These are phyloP conservation scores for Vollenhovia emeryi DNA, from an alignment of 1,140 invertebrate genomes.

Conservation along the genomic window DNA sequence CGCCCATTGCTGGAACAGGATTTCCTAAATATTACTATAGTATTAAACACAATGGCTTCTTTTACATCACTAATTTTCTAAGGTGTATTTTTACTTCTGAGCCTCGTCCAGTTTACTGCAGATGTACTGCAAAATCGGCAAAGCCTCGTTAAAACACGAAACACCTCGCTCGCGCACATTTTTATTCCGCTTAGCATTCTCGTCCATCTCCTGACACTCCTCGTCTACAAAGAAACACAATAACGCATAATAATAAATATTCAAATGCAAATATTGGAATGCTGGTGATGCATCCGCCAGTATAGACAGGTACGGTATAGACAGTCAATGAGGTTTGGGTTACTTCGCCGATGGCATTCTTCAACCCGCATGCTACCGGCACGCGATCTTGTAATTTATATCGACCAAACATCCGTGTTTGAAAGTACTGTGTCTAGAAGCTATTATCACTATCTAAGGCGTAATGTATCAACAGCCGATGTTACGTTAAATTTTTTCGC, in stretches of 20 bases:
- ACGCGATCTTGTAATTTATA: slow-evolving; percentile 59
- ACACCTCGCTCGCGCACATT: slow-evolving; percentile 89
- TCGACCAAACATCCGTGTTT: slow-evolving; percentile 62
- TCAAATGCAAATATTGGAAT: background rate
- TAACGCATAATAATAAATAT: background rate
- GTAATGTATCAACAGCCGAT: background rate
- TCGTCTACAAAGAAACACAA: slow-evolving; percentile 86
- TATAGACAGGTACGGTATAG: background rate
- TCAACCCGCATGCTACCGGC: background rate
- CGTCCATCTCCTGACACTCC: slow-evolving; percentile 91
- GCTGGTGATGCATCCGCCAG: background rate
- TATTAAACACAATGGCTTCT: background rate
- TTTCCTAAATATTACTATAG: slow-evolving; percentile 76
- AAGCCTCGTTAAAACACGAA: slow-evolving; percentile 95
- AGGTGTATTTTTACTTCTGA: slow-evolving; percentile 87
- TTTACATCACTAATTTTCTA: background rate
- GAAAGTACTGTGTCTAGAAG: background rate
- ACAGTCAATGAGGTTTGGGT: background rate
- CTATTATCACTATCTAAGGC: background rate
- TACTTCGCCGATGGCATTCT: slow-evolving; percentile 14
- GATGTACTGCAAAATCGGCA: slow-evolving; percentile 95
- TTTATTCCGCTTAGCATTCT: slow-evolving; percentile 87
- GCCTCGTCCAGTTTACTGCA: slow-evolving; percentile 94
- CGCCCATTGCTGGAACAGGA: slow-evolving; percentile 85
- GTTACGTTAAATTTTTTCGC: background rate